phyloP scores from a whole-genome alignment of 2,113 vertebrate species.

The Balaeniceps rex region DNA sequence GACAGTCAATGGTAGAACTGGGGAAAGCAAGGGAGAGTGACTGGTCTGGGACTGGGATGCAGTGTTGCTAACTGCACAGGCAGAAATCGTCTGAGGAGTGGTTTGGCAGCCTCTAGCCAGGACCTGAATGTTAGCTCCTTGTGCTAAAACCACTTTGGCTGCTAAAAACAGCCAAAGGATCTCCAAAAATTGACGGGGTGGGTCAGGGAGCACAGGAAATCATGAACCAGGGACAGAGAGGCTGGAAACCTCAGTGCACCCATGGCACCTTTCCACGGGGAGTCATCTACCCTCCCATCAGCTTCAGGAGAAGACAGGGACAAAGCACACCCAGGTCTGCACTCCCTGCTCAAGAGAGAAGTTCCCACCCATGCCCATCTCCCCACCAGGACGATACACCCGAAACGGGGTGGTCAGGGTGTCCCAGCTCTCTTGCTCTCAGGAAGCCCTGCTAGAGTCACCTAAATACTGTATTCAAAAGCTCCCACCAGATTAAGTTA shows the following conservation, averaged over 20 bases:
- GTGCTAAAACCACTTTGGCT: background rate
- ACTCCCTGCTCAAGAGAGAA: background rate
- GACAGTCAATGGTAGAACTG: background rate
- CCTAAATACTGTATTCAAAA: background rate
- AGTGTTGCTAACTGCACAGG: background rate
- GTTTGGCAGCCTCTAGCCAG: background rate
- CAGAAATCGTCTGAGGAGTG: background rate
- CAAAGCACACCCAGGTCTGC: accelerated
- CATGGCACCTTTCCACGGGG: accelerated
- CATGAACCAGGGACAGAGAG: background rate
- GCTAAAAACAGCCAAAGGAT: background rate
- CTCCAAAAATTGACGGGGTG: background rate
- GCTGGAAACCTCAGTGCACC: background rate
- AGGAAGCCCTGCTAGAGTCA: background rate
- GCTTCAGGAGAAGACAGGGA: background rate
- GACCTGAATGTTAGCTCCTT: background rate
- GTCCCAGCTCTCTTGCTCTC: background rate
- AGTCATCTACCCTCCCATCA: background rate
- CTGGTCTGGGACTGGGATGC: background rate
- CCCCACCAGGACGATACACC: background rate
- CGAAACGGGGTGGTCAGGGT: accelerated
- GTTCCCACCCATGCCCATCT: background rate
- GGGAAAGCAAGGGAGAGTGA: background rate
- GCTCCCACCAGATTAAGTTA: background rate
- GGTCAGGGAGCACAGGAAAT: background rate